These are phyloP conservation scores for Myocastor coypus DNA, from an alignment of 2,113 vertebrate genomes.

Conservation along the genomic window DNA sequence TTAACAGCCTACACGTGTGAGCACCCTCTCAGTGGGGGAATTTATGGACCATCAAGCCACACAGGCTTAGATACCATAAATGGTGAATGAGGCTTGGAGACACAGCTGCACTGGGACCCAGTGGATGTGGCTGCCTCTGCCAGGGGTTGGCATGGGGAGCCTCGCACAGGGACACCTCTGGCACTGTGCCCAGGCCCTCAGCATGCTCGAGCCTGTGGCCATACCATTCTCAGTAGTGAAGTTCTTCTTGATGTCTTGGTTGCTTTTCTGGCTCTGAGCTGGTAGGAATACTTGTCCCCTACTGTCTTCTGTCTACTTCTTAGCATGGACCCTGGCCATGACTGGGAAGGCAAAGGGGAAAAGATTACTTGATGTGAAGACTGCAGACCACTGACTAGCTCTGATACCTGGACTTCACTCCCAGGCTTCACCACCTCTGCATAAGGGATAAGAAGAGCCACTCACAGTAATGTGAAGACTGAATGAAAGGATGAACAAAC, in stretches of 20 bases:
- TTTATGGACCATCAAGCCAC: constrained; percentile 77
- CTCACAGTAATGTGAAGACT: neutral
- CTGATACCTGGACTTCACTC: fast-evolving
- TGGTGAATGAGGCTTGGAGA: constrained; percentile 85
- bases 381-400: no score
- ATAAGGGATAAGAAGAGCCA: neutral
- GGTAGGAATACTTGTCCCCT: neutral
- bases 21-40: constrained; percentile 76
- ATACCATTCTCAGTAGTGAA: neutral
- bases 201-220: neutral
- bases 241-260: constrained; percentile 17
- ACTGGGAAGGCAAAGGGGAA: fast-evolving
- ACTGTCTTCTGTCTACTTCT: neutral
- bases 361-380: neutral
- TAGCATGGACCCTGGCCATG: fast-evolving
- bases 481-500: neutral
- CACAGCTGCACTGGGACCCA: neutral
- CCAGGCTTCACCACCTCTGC: neutral
- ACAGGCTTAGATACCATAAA: constrained; percentile 89
- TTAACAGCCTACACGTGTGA: constrained; percentile 74
- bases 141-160: neutral
- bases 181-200: constrained; percentile 22
- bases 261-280: neutral
- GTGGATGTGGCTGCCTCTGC: constrained; percentile 67
- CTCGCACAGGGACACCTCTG: constrained; percentile 80